Percentiles rank a stretch among this genome's conserved stretches.
Conservation (phyloP, 1,140 invertebrate species). For the Drosophila varians region DNA sequence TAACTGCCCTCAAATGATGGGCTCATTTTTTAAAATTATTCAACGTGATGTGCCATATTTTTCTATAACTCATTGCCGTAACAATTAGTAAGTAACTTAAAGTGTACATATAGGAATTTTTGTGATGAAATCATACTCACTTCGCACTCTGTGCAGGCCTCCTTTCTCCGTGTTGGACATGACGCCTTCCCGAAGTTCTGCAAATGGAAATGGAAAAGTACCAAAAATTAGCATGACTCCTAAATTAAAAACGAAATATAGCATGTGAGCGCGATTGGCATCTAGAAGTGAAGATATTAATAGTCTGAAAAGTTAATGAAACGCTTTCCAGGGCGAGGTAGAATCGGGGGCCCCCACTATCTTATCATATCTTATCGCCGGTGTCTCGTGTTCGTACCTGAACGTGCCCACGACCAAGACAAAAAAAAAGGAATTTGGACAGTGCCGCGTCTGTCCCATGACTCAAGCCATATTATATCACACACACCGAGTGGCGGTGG, state of each 20-base stretch:
- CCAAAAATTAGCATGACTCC: conserved; percentile 25
- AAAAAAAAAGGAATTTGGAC: background rate
- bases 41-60: background rate
- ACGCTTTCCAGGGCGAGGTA: conserved; percentile 9
- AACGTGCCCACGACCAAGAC: conserved; percentile 32
- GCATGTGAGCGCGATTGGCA: conserved; percentile 4
- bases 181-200: conserved; percentile 23
- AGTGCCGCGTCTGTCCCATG: conserved; percentile 39
- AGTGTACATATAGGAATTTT: conserved; percentile 3
- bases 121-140: conserved; percentile 47
- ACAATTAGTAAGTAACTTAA: background rate
- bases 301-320: conserved; percentile 45
- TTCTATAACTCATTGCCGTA: background rate
- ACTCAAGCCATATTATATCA: conserved; percentile 52
- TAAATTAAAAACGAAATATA: conserved; percentile 40
- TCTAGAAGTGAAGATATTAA: conserved; percentile 20
- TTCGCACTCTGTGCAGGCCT: conserved; percentile 64
- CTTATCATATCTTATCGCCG: conserved; percentile 35
- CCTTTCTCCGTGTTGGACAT: conserved; percentile 76
- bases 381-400: conserved; percentile 50
- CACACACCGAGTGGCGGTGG: conserved; percentile 5
- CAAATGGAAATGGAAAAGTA: conserved; percentile 44
- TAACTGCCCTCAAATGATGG: background rate
- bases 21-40: background rate
- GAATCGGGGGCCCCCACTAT: background rate